Base-by-base conservation (phyloP, 2,888 invertebrate species). In the Congeria kusceri region DNA sequence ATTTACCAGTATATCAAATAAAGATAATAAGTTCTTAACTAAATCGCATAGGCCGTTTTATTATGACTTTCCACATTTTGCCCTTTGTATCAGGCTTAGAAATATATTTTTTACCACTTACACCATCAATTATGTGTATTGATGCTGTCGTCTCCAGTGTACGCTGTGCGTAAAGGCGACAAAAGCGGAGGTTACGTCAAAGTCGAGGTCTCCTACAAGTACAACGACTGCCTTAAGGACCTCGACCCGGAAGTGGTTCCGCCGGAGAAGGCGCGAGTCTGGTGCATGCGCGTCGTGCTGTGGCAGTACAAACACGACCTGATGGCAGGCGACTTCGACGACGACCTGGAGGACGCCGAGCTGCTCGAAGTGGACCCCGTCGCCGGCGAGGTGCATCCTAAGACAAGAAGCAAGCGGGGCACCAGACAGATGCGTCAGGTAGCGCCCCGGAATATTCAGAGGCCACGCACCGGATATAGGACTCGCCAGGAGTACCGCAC, bases 211-310 rank as follows among this genome's bases (percentile, higher is more conserved):
- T 25, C 61, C 7, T n/a, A 29, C 13, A 32, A n/a, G 11, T 70
- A 61, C 27, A 18, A 70, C 25, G 49, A 70, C 13, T 70, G 69
- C 47, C 29, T 70, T 28, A 25, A 61, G 9, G 18, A n/a, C 39
- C 23, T 70, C 25, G 56, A 70, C 18, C 32, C 23, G 15, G 23
- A 32, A n/a, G 25, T 32, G 13, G 61, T 70, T 23, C 39, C 69
- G 15, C 23, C 25, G 23, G 32, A 62, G 20, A 62, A 70, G 27
- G 62, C 69, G 9, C 49, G 61, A 23, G 62, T 70, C 11, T 70
- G 69, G 69, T 70, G 69, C 25, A 49, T 70, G 1, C 28, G 69
- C 39, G 18, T 61, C 9, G 32, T 53, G 7, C 62, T 70, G 20
- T 70, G 69, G 69, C 62, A 39, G 27, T 61, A n/a, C n/a, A 23